These are phyloP conservation scores for Serilophus lunatus DNA, from an alignment of 2,113 vertebrate species.

Conservation along the genomic window DNA sequence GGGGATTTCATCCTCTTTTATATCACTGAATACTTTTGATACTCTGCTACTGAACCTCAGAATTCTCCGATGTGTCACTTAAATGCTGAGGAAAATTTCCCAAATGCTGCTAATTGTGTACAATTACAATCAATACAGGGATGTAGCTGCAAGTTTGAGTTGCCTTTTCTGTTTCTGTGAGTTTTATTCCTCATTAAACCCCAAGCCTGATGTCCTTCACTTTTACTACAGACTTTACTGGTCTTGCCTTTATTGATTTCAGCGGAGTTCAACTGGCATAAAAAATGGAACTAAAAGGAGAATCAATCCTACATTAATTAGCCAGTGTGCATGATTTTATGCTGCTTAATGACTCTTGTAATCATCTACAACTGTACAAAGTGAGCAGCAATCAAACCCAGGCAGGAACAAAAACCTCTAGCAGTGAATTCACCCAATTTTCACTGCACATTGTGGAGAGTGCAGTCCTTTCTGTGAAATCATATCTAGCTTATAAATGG, in stretches of 20 bases:
- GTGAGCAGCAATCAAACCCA: not conserved
- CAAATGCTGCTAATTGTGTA: not conserved
- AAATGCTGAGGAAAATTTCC: not conserved
- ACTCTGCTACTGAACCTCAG: not conserved
- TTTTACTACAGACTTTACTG: not conserved
- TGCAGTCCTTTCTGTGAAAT: not conserved
- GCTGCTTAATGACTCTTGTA: conserved; percentile 53
- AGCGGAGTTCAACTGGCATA: not conserved
- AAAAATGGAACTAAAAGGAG: not conserved
- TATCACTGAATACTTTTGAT: not conserved
- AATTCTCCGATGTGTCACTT: not conserved
- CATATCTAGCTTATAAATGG: not conserved
- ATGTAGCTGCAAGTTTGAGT: not conserved
- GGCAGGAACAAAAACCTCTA: not conserved
- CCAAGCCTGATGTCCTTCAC: not conserved
- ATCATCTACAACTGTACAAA: conserved; percentile 37
- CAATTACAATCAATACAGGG: not conserved
- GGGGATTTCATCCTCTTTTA: not conserved
- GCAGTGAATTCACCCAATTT: not conserved
- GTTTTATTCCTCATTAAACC: conserved; percentile 1
- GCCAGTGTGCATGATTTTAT: conserved; percentile 26
- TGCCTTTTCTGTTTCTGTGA: not conserved
- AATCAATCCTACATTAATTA: conserved; percentile 49
- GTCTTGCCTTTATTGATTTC: conserved; percentile 17
- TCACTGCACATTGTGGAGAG: not conserved